phyloP scores from a whole-genome alignment of 1,140 invertebrate species.

The Listronotus bonariensis region DNA sequence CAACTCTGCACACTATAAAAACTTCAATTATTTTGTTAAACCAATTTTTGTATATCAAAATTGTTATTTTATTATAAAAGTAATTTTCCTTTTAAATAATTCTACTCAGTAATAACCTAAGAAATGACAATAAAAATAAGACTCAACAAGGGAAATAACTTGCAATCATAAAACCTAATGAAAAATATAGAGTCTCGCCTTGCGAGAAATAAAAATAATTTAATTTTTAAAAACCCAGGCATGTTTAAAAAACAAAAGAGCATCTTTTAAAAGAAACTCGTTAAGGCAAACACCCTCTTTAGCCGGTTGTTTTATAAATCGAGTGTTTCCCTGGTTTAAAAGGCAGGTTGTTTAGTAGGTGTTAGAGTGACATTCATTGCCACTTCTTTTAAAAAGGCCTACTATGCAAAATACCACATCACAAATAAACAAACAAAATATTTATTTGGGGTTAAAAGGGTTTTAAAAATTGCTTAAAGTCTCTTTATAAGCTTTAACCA shows the following conservation, averaged over 20 bases:
- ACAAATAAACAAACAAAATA: no score
- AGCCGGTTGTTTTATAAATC: slow-evolving; percentile 37
- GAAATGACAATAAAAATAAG: slow-evolving; percentile 9
- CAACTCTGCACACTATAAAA: no score
- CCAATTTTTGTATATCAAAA: no score
- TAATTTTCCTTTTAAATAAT: no score
- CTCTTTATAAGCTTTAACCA: no score
- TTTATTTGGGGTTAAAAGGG: no score
- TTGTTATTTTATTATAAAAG: no score
- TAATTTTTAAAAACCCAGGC: slow-evolving; percentile 28
- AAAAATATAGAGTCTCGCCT: slow-evolving; percentile 20
- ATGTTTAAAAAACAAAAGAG: slow-evolving; percentile 35
- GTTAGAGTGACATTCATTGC: slow-evolving; percentile 37
- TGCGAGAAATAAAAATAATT: slow-evolving; percentile 31
- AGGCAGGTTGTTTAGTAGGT: slow-evolving; percentile 38
- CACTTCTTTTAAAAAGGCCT: slow-evolving; percentile 30
- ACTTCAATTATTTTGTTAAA: no score
- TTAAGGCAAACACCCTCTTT: slow-evolving; percentile 36
- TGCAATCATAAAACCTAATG: slow-evolving; percentile 33
- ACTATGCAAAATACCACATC: slow-evolving; percentile 8
- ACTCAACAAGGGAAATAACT: slow-evolving; percentile 23
- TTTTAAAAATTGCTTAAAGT: no score
- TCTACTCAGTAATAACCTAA: not conserved
- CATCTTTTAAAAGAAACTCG: slow-evolving; percentile 36
- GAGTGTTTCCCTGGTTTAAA: slow-evolving; percentile 32